These are phyloP conservation scores for Apeira syringaria DNA, from an alignment of 2,888 invertebrate genomes.

Conservation along the genomic window DNA sequence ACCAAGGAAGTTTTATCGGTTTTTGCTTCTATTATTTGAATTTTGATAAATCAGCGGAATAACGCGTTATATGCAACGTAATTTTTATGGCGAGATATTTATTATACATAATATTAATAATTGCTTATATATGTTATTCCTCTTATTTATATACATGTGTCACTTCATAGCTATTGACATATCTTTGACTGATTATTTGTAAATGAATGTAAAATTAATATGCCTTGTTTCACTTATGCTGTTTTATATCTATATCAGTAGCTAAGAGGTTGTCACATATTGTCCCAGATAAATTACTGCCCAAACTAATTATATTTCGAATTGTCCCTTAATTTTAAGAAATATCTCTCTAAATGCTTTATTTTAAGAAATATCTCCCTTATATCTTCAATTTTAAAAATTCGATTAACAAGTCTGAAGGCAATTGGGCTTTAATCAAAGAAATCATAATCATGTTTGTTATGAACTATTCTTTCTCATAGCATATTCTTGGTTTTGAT, in stretches of 20 bases:
- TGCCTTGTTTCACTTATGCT: background rate
- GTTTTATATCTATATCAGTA: conserved; percentile 31
- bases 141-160: conserved; percentile 15
- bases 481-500: conserved; percentile 77
- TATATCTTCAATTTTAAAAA: conserved; percentile 50
- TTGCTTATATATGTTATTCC: conserved; percentile 19
- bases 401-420: conserved; percentile 64
- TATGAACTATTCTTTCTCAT: conserved; percentile 64
- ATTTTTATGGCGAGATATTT: too few species aligned
- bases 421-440: conserved; percentile 75
- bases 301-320: conserved; percentile 47
- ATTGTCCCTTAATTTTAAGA: conserved; percentile 30
- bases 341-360: conserved; percentile 38
- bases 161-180: conserved; percentile 31
- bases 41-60: conserved; percentile 24
- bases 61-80: conserved; percentile 1
- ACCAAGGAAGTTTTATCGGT: conserved; percentile 4
- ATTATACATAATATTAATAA: too few species aligned
- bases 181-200: background rate
- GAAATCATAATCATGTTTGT: conserved; percentile 63
- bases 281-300: conserved; percentile 45
- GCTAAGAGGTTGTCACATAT: conserved; percentile 39
- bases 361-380: conserved; percentile 35
- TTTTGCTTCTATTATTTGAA: conserved; percentile 17
- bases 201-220: background rate